phyloP scores from a whole-genome alignment of 2,797 vertebrate genomes.

The Sitta carolinensis region DNA sequence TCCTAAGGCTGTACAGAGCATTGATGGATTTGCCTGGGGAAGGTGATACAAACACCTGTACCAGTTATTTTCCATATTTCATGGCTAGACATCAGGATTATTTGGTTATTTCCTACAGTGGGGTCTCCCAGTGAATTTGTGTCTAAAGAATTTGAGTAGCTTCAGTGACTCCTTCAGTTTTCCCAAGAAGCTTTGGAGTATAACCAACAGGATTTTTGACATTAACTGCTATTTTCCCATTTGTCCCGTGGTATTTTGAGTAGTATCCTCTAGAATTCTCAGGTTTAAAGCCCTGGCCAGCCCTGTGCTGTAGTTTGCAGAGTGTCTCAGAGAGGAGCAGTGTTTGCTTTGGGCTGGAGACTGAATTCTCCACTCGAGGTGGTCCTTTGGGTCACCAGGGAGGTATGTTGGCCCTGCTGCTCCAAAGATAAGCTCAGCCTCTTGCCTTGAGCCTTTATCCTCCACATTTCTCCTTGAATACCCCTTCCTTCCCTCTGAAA shows the following conservation, averaged over 20 bases:
- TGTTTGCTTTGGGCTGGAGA: slow-evolving; percentile 20
- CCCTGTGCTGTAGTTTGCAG: not conserved
- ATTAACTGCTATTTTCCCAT: fast-evolving
- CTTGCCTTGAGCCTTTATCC: not conserved
- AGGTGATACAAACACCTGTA: not conserved
- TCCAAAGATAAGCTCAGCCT: not conserved
- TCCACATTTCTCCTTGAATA: not conserved
- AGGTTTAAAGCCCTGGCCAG: not conserved
- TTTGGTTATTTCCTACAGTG: not conserved
- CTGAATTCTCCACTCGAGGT: not conserved
- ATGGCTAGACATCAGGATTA: not conserved
- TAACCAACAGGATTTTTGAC: not conserved
- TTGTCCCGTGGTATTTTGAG: not conserved
- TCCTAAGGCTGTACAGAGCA: not conserved
- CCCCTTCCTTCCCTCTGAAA: not conserved
- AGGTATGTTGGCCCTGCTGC: not conserved
- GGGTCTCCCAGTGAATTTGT: not conserved
- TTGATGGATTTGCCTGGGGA: not conserved
- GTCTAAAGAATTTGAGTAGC: not conserved
- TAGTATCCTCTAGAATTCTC: not conserved
- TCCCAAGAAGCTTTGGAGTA: not conserved
- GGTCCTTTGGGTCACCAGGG: slow-evolving; percentile 5
- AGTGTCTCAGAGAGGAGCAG: not conserved
- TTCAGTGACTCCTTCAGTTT: not conserved
- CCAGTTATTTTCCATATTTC: not conserved